A percentile compares a stretch with the other conserved stretches of the same genome.
Evolutionary conservation across 2,797 vertebrate species (phyloP).

Genomic region (Cuculus canorus): DNA sequence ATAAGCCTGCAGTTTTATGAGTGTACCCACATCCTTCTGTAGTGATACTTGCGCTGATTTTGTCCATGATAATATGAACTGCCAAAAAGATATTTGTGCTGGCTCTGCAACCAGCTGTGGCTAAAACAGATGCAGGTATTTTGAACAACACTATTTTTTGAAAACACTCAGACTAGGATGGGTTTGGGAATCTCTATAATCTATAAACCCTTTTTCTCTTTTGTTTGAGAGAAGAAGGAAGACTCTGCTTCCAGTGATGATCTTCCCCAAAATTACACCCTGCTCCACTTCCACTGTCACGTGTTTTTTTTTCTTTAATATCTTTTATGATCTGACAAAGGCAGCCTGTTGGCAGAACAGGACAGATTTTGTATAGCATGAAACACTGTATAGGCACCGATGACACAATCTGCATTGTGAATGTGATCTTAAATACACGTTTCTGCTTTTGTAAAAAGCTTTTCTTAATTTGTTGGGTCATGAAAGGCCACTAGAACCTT

Average conservation of each 20-base stretch:
- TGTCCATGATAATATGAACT: background rate
- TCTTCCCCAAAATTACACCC: background rate
- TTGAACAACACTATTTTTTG: background rate
- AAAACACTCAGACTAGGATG: background rate
- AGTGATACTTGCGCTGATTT: background rate
- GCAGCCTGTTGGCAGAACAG: background rate
- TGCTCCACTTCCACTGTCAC: background rate
- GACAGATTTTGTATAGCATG: background rate
- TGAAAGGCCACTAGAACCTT: background rate
- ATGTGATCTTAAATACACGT: background rate
- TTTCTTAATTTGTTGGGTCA: background rate
- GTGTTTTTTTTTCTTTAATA: background rate
- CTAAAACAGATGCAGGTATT: background rate
- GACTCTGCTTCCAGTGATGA: background rate
- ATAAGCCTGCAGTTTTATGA: background rate
- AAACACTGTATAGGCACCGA: background rate
- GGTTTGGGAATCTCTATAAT: background rate
- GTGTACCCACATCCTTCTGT: background rate
- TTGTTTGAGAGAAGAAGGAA: background rate
- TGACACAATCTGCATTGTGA: background rate
- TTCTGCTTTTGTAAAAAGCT: background rate
- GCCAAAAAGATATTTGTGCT: background rate
- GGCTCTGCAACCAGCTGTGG: background rate
- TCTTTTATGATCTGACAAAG: background rate
- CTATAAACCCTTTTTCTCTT: background rate